Evolutionary conservation across 23 tunicate species (phyloP), one percentile per base, ranked within the genome.

Genomic region (Diplosoma virens): DNA sequence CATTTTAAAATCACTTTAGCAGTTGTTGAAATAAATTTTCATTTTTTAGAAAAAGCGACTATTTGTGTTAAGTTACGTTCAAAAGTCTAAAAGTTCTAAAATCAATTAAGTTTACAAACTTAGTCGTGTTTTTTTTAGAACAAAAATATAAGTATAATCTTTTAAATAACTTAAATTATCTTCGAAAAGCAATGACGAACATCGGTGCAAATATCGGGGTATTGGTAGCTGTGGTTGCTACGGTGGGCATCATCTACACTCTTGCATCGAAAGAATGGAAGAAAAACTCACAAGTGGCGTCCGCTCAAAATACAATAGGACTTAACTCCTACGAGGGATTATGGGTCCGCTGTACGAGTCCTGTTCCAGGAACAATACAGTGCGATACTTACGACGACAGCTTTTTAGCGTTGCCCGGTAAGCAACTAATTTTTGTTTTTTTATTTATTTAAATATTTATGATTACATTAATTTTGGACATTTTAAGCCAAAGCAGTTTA

Each of bases 221-320:
- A 24, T 48, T 66, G 28, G 33, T 90, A 16, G 82, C 78, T 11
- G 32, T 90, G 34, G 26, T 79, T 5, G 73, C 97, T 14, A 67
- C 81, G 27, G 78, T 84, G 22, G 97, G 97, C 23, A 90, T 84
- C 31, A 58, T 90, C 16, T 90, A 73, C 71, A 55, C 82, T 25
- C 73, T 90, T 45, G 97, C 90, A 4, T 84, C 90, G 20, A 84
- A 82, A 67, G 59, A 79, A 7, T 92, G 97, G 97, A 81, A 92
- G 60, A 54, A 30, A 61, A 92, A 92, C 56, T 92, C 97, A 33
- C 84, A 69, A 76, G 87, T 78, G 2, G 69, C 97, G 0, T 85
- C 92, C 6, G 76, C 70, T 0, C 56, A 52, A 47, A 75, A 71
- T 24, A 59, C 59, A 26, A 54, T 50, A 30, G 97, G 97, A 30